Percentiles rank a stretch among this genome's conserved stretches.
Conservation (phyloP, 1,140 invertebrate genomes). For the Ectropis grisescens region DNA sequence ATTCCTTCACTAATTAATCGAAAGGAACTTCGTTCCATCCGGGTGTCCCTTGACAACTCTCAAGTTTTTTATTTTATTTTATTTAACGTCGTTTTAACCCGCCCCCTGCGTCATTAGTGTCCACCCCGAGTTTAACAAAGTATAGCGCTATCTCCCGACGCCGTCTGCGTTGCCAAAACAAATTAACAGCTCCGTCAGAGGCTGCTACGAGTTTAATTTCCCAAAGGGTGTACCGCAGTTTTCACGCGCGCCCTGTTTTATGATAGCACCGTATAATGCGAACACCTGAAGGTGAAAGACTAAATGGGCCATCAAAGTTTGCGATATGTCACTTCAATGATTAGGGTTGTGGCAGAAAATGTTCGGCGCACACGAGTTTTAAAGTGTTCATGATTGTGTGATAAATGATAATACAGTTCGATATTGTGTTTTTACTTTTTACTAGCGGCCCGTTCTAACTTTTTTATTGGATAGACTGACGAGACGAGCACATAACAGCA, state of each 20-base stretch:
- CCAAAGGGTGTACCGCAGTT: constrained; percentile 32
- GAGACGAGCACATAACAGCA: no score
- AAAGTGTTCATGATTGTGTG: no score
- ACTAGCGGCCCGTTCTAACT: no score
- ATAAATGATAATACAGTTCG: no score
- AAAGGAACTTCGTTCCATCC: no score
- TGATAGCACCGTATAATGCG: constrained; percentile 9
- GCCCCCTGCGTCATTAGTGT: no score
- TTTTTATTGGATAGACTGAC: no score
- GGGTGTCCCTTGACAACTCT: no score
- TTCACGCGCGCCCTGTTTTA: constrained; percentile 18
- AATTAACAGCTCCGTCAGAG: constrained; percentile 36
- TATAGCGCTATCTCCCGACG: neutral
- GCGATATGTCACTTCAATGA: constrained; percentile 3
- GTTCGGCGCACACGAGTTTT: neutral
- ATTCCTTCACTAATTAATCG: no score
- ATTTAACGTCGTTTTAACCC: no score
- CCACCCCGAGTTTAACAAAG: neutral
- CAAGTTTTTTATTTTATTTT: no score
- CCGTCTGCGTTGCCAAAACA: constrained; percentile 29
- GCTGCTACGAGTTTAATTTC: constrained; percentile 44
- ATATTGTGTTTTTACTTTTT: no score
- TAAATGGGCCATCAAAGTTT: constrained; percentile 11
- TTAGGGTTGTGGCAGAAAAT: neutral
- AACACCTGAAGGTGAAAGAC: constrained; percentile 6